These are phyloP conservation scores for Anguilla rostrata DNA, from an alignment of 2,113 vertebrate genomes.

Conservation along the genomic window DNA sequence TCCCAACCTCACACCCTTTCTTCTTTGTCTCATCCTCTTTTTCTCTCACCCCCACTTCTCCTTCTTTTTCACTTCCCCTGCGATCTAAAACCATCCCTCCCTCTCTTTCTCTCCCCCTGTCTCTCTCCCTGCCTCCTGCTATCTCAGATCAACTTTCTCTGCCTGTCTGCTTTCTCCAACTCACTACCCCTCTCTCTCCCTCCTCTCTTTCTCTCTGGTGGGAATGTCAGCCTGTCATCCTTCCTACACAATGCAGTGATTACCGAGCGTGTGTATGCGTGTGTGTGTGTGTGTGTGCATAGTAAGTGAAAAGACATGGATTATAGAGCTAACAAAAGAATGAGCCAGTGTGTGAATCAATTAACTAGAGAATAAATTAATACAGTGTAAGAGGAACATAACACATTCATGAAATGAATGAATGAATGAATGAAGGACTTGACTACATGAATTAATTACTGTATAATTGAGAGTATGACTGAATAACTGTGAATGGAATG, in stretches of 20 bases:
- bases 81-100: not conserved
- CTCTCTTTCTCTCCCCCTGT: constrained; percentile 34
- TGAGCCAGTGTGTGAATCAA: too few species aligned
- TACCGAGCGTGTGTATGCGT: not conserved
- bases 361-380: too few species aligned
- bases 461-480: too few species aligned
- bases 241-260: too few species aligned
- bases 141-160: not conserved
- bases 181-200: not conserved
- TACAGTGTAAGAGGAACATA: too few species aligned
- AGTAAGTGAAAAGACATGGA: too few species aligned
- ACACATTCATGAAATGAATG: too few species aligned
- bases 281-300: not conserved
- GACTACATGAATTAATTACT: too few species aligned
- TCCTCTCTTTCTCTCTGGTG: not conserved
- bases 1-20: too few species aligned
- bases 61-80: constrained; percentile 12
- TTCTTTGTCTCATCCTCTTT: not conserved
- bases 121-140: constrained; percentile 3
- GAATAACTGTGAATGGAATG: too few species aligned
- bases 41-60: constrained; percentile 33
- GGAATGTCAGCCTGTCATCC: not conserved
- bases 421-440: too few species aligned
- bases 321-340: too few species aligned
- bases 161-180: constrained; percentile 7